Evolutionary conservation across 2,113 vertebrate species (phyloP), one percentile per base, ranked within the genome.

Genomic region (Carlito syrichta): DNA sequence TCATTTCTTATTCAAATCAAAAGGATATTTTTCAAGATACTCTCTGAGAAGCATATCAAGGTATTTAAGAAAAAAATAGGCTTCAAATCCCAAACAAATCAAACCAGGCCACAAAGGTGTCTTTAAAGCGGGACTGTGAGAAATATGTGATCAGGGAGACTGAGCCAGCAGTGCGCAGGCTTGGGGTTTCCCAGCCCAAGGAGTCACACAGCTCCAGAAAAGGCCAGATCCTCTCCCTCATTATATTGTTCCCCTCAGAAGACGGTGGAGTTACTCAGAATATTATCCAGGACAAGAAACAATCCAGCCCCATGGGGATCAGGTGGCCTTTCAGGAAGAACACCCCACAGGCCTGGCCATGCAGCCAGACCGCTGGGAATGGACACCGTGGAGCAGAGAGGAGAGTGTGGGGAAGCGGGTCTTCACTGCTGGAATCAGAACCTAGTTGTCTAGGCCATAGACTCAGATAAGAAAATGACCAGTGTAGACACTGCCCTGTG

Each of bases 1-100:
- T 63, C 52, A 13, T 88, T 92, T 94, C 60, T 96, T 96, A 54
- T 92, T 97, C 50, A 66, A 98, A 95, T 92, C 92, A 95, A 89
- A 98, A 93, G 62, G 91, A 58, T 78, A 9, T 78, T 84, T 96
- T 84, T 91, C 63, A 66, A 82, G 78, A 63, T n/a, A 40, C 2
- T 86, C 82, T 60, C 82, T 40, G 32, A 25, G 19, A 89, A 92
- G 22, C 5, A 2, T 9, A 52, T 77, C 60, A 62, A 91, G 52
- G 54, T 91, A 38, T 83, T 54, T 54, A 25, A 38, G 43, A 69
- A 69, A 83, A 50, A 90, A 71, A 81, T 7, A n/a, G 60, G 35
- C 17, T 38, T 48, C 45, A 13, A 4, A 8, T 40, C 88, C 79
- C 77, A 27, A 63, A 40, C 17, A 74, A 63, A 79, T 13, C 43